Base-by-base conservation (phyloP, 1,140 invertebrate genomes). In the Ephestia elutella region DNA sequence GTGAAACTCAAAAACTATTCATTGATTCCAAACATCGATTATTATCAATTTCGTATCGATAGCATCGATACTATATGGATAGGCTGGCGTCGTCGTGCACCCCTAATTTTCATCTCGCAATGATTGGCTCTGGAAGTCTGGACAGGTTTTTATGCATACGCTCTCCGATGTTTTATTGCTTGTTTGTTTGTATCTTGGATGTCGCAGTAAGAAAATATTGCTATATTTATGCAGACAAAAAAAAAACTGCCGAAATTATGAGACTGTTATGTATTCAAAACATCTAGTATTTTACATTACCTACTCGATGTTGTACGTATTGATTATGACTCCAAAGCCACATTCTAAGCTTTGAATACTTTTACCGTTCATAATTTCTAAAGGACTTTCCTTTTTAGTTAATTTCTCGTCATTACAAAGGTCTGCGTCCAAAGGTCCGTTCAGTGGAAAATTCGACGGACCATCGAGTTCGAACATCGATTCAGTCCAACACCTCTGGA, bases 401-500 rank as follows among this genome's bases (percentile, higher is more conserved):
- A 78, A 78, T 78, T 75, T 74, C 74, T 80, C 73, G 75, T 72
- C 73, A 79, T 80, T 85, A 80, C 79, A 78, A 76, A 83, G 78
- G 76, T 81, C 66, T 64, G 71, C 77, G 75, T 78, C 69, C 71
- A 75, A 70, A 79, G 66, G 75, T 73, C 78, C 82, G 83, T 70
- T 76, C 72, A 78, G 82, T 84, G 83, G 85, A 86, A 87, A 87
- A 84, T 85, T 81, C 74, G 80, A 69, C 78, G 82, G 80, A 75
- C 80, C 80, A 80, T 65, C 82, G 79, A 82, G 74, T 85, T 71
- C 79, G 80, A 79, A 72, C 77, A 77, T 70, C 73, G 74, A 79
- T 73, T 82, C 80, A 79, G 78, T 80, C 78, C 72, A 85, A 86
- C 82, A 86, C 85, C 82, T 87, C 85, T 85, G 80, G 82, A 87